A percentile compares a stretch with the other conserved stretches of the same genome.
These are phyloP conservation scores for Halesus radiatus DNA, from an alignment of 1,140 invertebrate species.

Conservation along the genomic window DNA sequence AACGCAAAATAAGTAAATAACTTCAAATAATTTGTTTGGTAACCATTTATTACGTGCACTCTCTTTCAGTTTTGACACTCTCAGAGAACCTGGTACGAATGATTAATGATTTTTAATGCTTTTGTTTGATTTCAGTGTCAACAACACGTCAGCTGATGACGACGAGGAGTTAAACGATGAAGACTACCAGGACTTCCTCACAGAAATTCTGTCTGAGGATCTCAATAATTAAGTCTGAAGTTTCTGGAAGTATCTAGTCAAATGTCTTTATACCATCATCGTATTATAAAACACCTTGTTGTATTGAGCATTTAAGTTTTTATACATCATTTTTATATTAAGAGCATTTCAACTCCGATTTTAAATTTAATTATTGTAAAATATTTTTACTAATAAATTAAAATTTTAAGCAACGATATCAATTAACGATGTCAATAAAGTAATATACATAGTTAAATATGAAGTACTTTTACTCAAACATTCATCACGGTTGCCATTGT, in stretches of 20 bases:
- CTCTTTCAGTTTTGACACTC: too few relatives aligned
- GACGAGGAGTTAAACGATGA: constrained; percentile 62
- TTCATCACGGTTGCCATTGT: neutral
- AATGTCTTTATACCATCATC: constrained; percentile 49
- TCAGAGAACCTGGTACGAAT: too few relatives aligned
- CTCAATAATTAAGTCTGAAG: constrained; percentile 35
- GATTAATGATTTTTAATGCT: too few relatives aligned
- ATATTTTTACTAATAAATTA: constrained; percentile 4
- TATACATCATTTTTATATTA: constrained; percentile 17
- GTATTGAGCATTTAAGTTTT: constrained; percentile 31
- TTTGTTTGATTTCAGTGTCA: constrained; percentile 60
- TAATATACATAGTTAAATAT: neutral
- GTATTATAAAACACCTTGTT: constrained; percentile 36
- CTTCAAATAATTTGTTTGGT: too few relatives aligned
- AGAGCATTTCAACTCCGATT: neutral
- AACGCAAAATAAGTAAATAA: too few relatives aligned
- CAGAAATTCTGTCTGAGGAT: constrained; percentile 63
- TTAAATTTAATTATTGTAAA: constrained; percentile 11
- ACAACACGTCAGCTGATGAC: constrained; percentile 58
- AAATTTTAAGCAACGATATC: neutral
- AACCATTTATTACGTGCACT: too few relatives aligned
- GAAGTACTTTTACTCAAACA: neutral
- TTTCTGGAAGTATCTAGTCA: constrained; percentile 53
- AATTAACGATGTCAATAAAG: constrained; percentile 10
- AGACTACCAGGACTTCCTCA: constrained; percentile 67